Percentiles rank a stretch among this genome's conserved stretches.
phyloP scores from a whole-genome alignment of 2,113 vertebrate species.

The Dasyurus viverrinus region DNA sequence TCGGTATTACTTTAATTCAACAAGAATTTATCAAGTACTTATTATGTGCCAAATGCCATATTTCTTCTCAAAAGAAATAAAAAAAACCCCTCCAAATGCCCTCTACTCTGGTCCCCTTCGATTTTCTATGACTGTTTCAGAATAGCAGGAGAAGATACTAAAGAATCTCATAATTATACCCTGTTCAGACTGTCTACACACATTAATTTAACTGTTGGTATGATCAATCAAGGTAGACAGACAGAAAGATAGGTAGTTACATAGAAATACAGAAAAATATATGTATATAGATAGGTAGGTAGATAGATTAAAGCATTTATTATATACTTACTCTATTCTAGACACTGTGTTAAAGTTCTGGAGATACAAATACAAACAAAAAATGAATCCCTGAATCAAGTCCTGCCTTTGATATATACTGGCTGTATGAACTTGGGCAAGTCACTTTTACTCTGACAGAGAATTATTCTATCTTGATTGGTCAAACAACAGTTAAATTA shows the following conservation, averaged over 20 bases:
- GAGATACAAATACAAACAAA: no score
- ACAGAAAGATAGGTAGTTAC: no score
- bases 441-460: not conserved
- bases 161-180: not conserved
- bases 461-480: not conserved
- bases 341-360: not conserved
- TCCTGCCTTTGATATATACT: not conserved
- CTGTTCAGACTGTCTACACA: not conserved
- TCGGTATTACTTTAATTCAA: no score
- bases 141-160: not conserved
- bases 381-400: not conserved
- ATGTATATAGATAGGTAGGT: no score
- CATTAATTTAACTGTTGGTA: not conserved
- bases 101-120: not conserved
- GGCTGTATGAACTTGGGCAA: not conserved
- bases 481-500: not conserved
- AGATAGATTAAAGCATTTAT: not conserved
- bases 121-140: not conserved
- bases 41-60: not conserved
- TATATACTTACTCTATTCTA: not conserved
- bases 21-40: no score
- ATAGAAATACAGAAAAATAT: no score
- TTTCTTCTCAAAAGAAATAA: not conserved
- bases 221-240: not conserved
- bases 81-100: not conserved